These are phyloP conservation scores for Clitarchus hookeri DNA, from an alignment of 2,888 invertebrate genomes.

Conservation along the genomic window DNA sequence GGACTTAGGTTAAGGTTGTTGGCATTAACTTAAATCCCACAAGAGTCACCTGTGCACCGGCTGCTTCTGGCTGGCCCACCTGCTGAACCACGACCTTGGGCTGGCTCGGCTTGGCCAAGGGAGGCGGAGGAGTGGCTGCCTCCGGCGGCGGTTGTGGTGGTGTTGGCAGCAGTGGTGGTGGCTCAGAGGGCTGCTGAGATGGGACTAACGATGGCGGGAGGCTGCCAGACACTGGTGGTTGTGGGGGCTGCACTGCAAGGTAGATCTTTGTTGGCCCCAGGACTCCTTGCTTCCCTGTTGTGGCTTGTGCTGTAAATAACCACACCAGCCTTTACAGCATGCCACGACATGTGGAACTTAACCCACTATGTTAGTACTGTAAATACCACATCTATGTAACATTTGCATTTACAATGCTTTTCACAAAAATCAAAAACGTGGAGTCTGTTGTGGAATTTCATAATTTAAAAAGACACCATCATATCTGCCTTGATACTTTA, in stretches of 20 bases:
- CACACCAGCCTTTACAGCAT: too few species aligned
- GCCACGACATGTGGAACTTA: too few species aligned
- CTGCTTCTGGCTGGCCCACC: constrained; percentile 47
- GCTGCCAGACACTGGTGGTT: constrained; percentile 39
- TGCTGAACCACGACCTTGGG: constrained; percentile 54
- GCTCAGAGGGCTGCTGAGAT: constrained; percentile 49
- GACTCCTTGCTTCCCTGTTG: constrained; percentile 82
- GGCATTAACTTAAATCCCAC: too few species aligned
- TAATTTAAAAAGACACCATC: too few species aligned
- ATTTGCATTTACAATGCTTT: too few species aligned
- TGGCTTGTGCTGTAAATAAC: constrained; percentile 72
- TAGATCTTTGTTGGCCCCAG: constrained; percentile 86
- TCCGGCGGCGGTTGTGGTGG: constrained; percentile 2
- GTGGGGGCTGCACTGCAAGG: constrained; percentile 79
- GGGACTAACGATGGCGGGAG: not conserved
- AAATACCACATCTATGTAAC: too few species aligned
- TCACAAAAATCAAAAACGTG: too few species aligned
- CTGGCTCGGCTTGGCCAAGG: constrained; percentile 36
- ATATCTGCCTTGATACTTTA: too few species aligned
- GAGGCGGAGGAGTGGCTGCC: constrained; percentile 21
- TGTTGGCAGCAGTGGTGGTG: constrained; percentile 26
- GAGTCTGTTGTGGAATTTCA: too few species aligned
- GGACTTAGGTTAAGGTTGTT: too few species aligned
- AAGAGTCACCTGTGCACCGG: constrained; percentile 27
- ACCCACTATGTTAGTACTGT: too few species aligned